Conservation (phyloP, 2,113 vertebrate genomes). For the Cranoglanis bouderius region DNA sequence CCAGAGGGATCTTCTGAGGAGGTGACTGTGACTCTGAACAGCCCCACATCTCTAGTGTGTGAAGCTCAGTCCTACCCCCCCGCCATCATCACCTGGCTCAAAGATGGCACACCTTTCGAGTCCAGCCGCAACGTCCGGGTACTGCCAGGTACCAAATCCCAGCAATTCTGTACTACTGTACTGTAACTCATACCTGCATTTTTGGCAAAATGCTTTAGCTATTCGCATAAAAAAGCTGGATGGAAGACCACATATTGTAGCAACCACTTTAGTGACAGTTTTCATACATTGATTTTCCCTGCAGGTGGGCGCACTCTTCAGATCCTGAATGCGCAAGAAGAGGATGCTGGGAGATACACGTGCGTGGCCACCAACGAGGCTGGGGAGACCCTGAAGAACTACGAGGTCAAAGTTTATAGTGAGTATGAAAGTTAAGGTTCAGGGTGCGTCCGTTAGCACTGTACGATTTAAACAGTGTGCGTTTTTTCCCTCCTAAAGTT, state of each 20-base stretch:
- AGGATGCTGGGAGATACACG: constrained; percentile 85
- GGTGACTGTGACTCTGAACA: constrained; percentile 87
- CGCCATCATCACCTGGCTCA: constrained; percentile 90
- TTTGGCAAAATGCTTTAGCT: background rate
- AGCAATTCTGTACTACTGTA: too few relatives aligned
- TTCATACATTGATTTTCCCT: background rate
- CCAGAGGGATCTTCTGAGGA: constrained; percentile 78
- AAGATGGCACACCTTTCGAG: constrained; percentile 82
- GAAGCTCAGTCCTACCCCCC: constrained; percentile 92
- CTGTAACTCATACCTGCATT: background rate
- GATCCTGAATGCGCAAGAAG: constrained; percentile 86
- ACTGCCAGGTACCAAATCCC: constrained; percentile 82
- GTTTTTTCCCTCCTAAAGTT: constrained; percentile 71
- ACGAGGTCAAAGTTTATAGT: constrained; percentile 92
- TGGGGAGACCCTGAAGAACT: constrained; percentile 88
- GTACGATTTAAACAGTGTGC: background rate
- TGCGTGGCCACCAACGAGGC: constrained; percentile 95
- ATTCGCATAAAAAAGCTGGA: background rate
- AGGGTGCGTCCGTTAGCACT: background rate
- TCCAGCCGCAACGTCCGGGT: constrained; percentile 83
- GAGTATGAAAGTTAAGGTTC: constrained; percentile 59
- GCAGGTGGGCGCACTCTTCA: constrained; percentile 90
- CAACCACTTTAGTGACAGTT: background rate
- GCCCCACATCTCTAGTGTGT: constrained; percentile 87
- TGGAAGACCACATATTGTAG: background rate